A percentile compares a stretch with the other conserved stretches of the same genome.
Evolutionary conservation across 2,797 vertebrate species (phyloP).

Genomic region (Alosa sapidissima): DNA sequence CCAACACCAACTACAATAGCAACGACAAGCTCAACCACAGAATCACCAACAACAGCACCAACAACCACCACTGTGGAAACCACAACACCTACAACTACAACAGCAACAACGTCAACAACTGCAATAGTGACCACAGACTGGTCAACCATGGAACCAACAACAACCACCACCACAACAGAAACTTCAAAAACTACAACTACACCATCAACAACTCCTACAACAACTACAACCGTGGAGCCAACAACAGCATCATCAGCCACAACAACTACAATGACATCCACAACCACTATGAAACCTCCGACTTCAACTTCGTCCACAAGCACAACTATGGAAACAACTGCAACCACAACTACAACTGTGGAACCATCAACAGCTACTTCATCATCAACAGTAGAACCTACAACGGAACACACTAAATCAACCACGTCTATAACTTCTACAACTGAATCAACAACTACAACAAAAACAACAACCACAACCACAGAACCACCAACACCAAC

Average conservation of each 20-base stretch:
- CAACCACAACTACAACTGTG: background rate
- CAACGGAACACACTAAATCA: background rate
- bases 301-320: background rate
- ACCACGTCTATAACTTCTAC: background rate
- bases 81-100: background rate
- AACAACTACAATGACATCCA: conserved; percentile 12
- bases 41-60: conserved; percentile 21
- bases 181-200: background rate
- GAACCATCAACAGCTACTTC: conserved; percentile 3
- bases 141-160: no score
- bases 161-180: no score
- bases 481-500: background rate
- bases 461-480: background rate
- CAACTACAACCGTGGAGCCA: background rate
- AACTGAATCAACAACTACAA: background rate
- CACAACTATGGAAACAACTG: background rate
- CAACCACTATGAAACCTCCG: background rate
- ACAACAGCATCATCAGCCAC: background rate
- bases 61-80: background rate
- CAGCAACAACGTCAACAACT: no score
- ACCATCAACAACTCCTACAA: background rate
- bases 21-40: background rate
- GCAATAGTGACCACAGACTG: no score
- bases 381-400: background rate
- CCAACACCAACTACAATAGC: background rate